phyloP scores from a whole-genome alignment of 2,797 vertebrate genomes.

The Odontamblyopus rebecca region DNA sequence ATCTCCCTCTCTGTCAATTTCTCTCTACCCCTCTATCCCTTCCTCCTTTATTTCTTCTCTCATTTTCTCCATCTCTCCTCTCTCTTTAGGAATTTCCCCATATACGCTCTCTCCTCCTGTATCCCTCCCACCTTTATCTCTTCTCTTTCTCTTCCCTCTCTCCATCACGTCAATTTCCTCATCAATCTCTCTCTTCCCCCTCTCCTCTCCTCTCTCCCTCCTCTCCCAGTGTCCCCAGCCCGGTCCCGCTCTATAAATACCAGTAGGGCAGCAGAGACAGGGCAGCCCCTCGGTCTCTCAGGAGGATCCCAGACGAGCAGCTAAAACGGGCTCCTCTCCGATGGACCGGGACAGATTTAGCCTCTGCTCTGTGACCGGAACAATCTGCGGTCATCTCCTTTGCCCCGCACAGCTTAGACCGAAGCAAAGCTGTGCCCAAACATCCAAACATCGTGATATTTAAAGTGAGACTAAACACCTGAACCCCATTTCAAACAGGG shows the following conservation, averaged over 20 bases:
- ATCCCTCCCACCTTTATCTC: neutral
- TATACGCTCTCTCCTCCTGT: neutral
- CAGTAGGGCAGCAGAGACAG: conserved; percentile 56
- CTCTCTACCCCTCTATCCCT: neutral
- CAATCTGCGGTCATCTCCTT: conserved; percentile 40
- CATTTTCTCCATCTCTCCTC: neutral
- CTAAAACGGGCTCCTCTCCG: conserved; percentile 59
- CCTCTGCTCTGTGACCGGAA: conserved; percentile 55
- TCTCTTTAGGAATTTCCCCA: too few relatives aligned
- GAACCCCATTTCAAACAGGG: too few relatives aligned
- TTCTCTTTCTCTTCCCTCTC: neutral
- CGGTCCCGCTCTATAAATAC: conserved; percentile 67
- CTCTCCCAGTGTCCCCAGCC: conserved; percentile 66
- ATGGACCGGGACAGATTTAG: conserved; percentile 69
- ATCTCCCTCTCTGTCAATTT: neutral
- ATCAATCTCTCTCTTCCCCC: conserved; percentile 36
- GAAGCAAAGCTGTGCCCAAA: too few relatives aligned
- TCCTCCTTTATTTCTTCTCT: neutral
- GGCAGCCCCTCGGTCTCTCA: conserved; percentile 66
- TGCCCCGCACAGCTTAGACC: conserved; percentile 33
- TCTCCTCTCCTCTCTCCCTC: conserved; percentile 33
- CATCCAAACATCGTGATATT: too few relatives aligned
- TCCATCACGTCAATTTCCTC: neutral
- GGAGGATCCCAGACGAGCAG: conserved; percentile 69
- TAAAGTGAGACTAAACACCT: too few relatives aligned